Conservation (phyloP, 2,797 vertebrate species). For the Poliocrania exsul region DNA sequence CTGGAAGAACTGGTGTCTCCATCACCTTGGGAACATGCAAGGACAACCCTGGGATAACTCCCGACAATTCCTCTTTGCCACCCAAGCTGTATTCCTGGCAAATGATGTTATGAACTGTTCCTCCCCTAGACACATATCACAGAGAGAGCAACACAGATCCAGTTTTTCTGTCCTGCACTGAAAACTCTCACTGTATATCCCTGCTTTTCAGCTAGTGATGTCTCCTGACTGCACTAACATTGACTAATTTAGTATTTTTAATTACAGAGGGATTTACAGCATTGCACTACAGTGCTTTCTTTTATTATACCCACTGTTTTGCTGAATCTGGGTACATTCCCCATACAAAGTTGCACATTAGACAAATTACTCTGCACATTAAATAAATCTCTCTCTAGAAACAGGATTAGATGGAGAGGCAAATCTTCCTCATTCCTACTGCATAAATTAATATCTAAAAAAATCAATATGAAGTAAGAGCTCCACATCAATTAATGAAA, state of each 20-base stretch:
- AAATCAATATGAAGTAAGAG: constrained; percentile 39
- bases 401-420: constrained; percentile 51
- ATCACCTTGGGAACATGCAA: not conserved
- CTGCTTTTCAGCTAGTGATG: not conserved
- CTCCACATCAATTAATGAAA: not conserved
- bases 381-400: constrained; percentile 63
- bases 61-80: not conserved
- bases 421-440: constrained; percentile 44
- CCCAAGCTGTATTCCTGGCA: not conserved
- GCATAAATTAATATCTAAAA: constrained; percentile 51
- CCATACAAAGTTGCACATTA: constrained; percentile 55
- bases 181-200: not conserved
- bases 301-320: constrained; percentile 22
- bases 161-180: not conserved
- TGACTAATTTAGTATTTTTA: constrained; percentile 52
- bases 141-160: not conserved
- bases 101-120: not conserved
- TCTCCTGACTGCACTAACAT: constrained; percentile 8
- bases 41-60: not conserved
- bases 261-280: constrained; percentile 56
- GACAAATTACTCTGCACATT: constrained; percentile 63
- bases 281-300: not conserved
- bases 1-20: not conserved
- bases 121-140: not conserved
- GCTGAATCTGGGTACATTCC: constrained; percentile 14